phyloP scores from a whole-genome alignment of 2,797 vertebrate genomes.

The Sebastes ruberrimus region DNA sequence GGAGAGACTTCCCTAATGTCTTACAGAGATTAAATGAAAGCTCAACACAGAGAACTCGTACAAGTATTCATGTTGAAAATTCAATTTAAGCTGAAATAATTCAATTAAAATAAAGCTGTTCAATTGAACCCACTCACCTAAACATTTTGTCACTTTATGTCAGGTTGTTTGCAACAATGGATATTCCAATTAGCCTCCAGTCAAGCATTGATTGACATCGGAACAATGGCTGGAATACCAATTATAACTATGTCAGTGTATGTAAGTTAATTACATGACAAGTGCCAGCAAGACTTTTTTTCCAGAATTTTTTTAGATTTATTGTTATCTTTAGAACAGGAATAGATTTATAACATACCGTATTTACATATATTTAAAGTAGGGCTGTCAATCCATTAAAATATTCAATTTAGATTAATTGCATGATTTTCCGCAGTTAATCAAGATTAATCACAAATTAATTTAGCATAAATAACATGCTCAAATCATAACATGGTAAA shows the following conservation, averaged over 20 bases:
- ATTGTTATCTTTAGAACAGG: not conserved
- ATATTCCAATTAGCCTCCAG: constrained; percentile 30
- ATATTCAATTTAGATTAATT: too few relatives aligned
- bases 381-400: not conserved
- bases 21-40: constrained; percentile 23
- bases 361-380: not conserved
- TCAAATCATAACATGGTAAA: too few relatives aligned
- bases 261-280: not conserved
- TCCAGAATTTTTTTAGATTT: not conserved
- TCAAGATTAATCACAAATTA: too few relatives aligned
- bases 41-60: not conserved
- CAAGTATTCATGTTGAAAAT: constrained; percentile 36
- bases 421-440: too few relatives aligned
- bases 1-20: constrained; percentile 26
- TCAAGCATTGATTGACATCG: not conserved
- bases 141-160: constrained; percentile 24
- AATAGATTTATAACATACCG: not conserved
- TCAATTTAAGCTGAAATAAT: constrained; percentile 55
- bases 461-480: too few relatives aligned
- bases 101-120: constrained; percentile 19
- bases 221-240: not conserved
- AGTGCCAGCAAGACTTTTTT: not conserved
- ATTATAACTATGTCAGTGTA: not conserved
- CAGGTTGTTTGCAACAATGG: not conserved
- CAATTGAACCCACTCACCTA: constrained; percentile 36